Base-by-base conservation (phyloP, 2,113 vertebrate species). In the human region DNA sequence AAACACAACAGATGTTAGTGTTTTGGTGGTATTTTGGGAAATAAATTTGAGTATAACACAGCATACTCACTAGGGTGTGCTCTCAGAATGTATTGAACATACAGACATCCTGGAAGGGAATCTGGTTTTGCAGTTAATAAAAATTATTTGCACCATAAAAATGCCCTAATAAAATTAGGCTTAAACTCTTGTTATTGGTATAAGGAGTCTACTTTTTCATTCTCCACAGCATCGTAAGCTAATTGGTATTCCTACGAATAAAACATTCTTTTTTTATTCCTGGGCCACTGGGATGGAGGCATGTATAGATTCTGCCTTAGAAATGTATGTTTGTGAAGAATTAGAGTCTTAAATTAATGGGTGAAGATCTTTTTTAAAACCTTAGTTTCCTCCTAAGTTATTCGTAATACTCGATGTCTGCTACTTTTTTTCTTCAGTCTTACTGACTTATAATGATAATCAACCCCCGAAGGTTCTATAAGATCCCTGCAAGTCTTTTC, bases 131-230 rank as follows among this genome's bases (percentile, higher is more conserved):
- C 17, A 84, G 80, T 43, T 89, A 40, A 93, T 84, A 90, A 90
- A 94, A 92, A 89, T 43, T 50, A 93, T 43, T 91, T 89, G 61
- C 5, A 35, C 17, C 80, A 75, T 78, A 48, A 93, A 89, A 89
- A 80, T n/a, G 8, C 30, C 43, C 16, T 78, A 43, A 50, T 61
- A 79, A 89, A 57, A 78, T 66, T 43, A 87, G 66, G 52, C 43
- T 85, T 61, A 76, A 55, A 59, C 48, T 92, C 59, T 68, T 78
- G 5, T 43, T 64, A 38, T 4, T 91, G 52, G n/a, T 90, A 59
- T 55, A 78, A 43, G 52, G 30, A 89, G 87, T 78, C 30, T 27
- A 32, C 16, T 17, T 87, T 91, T 90, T 50, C 59, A 89, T 66
- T 20, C 43, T 70, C 32, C 1, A 80, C 23, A 55, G 10, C 35